These are phyloP conservation scores for Drosophila anceps DNA, from an alignment of 2,888 invertebrate species.

Conservation along the genomic window DNA sequence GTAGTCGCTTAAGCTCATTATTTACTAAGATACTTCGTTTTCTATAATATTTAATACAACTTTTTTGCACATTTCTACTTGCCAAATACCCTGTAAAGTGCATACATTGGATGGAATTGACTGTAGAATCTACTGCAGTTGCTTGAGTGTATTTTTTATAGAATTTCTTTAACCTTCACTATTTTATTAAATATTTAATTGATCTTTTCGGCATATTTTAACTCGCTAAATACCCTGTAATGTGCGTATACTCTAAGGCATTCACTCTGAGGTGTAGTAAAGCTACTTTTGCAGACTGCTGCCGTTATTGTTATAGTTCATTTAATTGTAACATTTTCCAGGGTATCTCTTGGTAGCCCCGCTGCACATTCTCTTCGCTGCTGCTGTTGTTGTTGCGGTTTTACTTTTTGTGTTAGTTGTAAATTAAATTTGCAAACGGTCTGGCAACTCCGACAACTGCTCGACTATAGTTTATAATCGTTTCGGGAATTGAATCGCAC, in stretches of 20 bases:
- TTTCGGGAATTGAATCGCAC: conserved; percentile 81
- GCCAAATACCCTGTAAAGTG: no score
- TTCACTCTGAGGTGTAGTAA: not conserved
- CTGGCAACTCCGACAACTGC: conserved; percentile 57
- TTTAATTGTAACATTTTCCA: not conserved
- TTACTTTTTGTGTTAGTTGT: conserved; percentile 56
- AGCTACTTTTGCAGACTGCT: not conserved
- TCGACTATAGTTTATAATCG: conserved; percentile 74
- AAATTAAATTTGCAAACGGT: conserved; percentile 81
- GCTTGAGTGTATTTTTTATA: no score
- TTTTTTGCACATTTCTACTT: no score
- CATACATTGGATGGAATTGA: no score
- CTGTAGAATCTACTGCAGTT: no score
- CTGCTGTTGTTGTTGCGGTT: conserved; percentile 43
- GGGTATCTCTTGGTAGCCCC: not conserved
- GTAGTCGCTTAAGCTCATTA: no score
- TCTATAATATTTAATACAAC: no score
- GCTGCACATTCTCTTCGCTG: not conserved
- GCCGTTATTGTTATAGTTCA: not conserved
- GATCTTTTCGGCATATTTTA: no score
- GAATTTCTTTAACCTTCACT: not conserved
- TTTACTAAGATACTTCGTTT: no score
- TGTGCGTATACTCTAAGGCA: no score
- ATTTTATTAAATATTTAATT: not conserved
- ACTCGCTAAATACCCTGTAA: no score